Evolutionary conservation across 2,113 vertebrate species (phyloP).

Genomic region (Rhombomys opimus): DNA sequence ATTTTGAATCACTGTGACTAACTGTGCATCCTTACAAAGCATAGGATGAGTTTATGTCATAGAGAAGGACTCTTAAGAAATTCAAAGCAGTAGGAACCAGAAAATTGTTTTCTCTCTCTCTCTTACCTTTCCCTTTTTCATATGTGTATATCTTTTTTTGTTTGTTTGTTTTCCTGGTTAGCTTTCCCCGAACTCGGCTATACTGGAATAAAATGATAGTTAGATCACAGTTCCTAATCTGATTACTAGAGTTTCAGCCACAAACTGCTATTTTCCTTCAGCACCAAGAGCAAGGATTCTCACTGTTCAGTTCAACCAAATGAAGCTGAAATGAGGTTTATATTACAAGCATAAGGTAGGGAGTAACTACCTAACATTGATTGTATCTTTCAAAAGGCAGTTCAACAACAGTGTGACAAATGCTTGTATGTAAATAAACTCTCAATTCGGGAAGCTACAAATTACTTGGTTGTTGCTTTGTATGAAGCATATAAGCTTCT

Average conservation of each 20-base stretch:
- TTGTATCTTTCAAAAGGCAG: neutral
- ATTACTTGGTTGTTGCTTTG: neutral
- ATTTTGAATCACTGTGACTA: neutral
- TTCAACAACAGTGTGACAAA: neutral
- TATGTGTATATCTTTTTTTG: neutral
- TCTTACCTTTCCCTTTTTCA: neutral
- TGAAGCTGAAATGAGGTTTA: neutral
- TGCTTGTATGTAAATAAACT: neutral
- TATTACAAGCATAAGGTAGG: neutral
- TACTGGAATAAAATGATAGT: neutral
- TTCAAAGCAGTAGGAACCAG: neutral
- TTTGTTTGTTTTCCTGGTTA: neutral
- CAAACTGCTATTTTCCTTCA: neutral
- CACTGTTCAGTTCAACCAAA: neutral
- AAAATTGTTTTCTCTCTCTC: neutral
- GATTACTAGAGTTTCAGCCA: neutral
- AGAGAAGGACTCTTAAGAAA: neutral
- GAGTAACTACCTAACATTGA: neutral
- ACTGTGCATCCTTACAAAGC: neutral
- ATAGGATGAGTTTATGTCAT: neutral
- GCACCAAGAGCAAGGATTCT: neutral
- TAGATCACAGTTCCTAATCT: neutral
- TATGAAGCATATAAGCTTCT: neutral
- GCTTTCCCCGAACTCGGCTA: neutral
- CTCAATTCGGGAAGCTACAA: neutral